These are phyloP conservation scores for Caenorhabditis afra DNA, from an alignment of 2,888 invertebrate genomes.

Conservation along the genomic window DNA sequence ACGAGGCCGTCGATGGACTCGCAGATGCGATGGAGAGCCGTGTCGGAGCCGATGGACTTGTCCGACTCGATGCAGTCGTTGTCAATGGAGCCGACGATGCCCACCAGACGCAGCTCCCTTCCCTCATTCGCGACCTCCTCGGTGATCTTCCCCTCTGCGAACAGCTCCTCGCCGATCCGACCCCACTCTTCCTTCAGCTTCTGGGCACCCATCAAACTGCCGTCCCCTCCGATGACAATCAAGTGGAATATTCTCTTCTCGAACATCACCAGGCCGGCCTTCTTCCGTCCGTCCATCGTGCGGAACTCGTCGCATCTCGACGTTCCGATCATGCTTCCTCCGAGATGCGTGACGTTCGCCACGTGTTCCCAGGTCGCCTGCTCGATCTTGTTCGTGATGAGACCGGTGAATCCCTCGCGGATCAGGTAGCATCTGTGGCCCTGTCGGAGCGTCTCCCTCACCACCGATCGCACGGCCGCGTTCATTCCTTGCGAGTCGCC, in stretches of 20 bases:
- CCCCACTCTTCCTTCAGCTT: constrained; percentile 58
- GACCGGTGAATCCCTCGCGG: constrained; percentile 86
- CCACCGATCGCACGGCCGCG: constrained; percentile 95
- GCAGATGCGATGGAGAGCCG: constrained; percentile 95
- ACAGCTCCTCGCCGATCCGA: constrained; percentile 51
- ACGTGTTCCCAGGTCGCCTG: constrained; percentile 97
- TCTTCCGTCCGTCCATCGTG: constrained; percentile 87
- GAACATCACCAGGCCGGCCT: constrained; percentile 92
- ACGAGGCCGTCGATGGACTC: constrained; percentile 98
- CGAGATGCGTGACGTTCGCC: constrained; percentile 96
- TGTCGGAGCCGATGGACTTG: constrained; percentile 98
- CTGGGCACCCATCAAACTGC: constrained; percentile 93
- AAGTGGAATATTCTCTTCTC: constrained; percentile 91
- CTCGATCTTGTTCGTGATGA: constrained; percentile 85
- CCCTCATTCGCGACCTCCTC: constrained; percentile 53
- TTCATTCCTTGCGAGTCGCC: constrained; percentile 88
- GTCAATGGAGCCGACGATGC: constrained; percentile 65
- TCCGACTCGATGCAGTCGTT: constrained; percentile 98
- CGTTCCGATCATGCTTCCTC: constrained; percentile 97
- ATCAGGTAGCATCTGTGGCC: constrained; percentile 93
- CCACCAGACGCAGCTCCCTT: constrained; percentile 55
- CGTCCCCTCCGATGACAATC: constrained; percentile 98
- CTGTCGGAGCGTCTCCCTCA: constrained; percentile 95
- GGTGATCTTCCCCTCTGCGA: constrained; percentile 43
- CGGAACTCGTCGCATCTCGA: constrained; percentile 94